phyloP scores from a whole-genome alignment of 2,888 invertebrate genomes.

The Pyralis farinalis region DNA sequence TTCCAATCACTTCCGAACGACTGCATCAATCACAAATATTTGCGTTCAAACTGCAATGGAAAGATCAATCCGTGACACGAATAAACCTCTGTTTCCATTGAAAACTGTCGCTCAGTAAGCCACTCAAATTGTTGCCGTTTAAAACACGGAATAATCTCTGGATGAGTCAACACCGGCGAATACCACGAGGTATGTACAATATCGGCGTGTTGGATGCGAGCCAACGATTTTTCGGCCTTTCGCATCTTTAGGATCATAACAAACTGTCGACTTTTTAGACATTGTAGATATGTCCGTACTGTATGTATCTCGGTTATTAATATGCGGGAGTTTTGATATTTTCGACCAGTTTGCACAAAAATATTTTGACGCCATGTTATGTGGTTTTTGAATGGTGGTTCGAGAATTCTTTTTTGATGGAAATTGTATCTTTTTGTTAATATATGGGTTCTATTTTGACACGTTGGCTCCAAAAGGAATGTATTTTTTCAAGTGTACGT shows the following conservation, averaged over 20 bases:
- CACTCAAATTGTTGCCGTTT: conserved; percentile 5
- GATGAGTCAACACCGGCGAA: conserved; percentile 16
- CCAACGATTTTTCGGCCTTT: conserved; percentile 19
- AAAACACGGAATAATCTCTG: conserved; percentile 16
- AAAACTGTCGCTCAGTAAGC: not conserved
- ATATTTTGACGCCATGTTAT: too few species aligned
- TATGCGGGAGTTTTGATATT: too few species aligned
- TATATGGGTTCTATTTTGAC: too few species aligned
- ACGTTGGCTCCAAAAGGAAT: too few species aligned
- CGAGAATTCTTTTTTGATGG: too few species aligned
- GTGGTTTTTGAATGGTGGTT: too few species aligned
- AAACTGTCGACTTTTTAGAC: conserved; percentile 18
- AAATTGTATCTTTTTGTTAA: too few species aligned
- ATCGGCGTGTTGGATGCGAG: conserved; percentile 15
- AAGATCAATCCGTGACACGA: not conserved
- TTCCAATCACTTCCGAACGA: too few species aligned
- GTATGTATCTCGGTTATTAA: too few species aligned
- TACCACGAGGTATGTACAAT: conserved; percentile 14
- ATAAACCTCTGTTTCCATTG: not conserved
- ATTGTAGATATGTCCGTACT: too few species aligned
- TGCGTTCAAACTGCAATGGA: not conserved
- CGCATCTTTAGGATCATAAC: conserved; percentile 17
- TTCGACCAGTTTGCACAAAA: too few species aligned
- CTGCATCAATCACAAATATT: not conserved
- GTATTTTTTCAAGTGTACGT: too few species aligned